A percentile compares a stretch with the other conserved stretches of the same genome.
phyloP scores from a whole-genome alignment of 2,113 vertebrate genomes.

The Origma solitaria region DNA sequence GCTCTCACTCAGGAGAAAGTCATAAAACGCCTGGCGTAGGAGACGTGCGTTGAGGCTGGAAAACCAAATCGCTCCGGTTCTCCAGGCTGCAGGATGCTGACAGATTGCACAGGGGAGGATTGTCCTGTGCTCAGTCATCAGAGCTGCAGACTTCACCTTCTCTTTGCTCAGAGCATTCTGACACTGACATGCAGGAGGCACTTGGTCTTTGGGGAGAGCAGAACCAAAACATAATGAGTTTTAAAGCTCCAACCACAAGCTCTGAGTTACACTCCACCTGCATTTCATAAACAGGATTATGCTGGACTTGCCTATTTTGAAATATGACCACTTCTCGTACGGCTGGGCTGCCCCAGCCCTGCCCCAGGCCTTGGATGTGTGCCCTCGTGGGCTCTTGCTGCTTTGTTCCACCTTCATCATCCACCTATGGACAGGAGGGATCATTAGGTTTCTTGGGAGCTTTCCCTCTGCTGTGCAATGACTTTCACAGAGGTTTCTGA shows the following conservation, averaged over 20 bases:
- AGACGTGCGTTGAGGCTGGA: not conserved
- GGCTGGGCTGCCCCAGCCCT: not conserved
- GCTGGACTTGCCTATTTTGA: constrained; percentile 50
- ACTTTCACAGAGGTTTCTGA: not conserved
- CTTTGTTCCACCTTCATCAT: constrained; percentile 1
- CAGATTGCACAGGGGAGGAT: not conserved
- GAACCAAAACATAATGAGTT: constrained; percentile 7
- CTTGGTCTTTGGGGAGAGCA: not conserved
- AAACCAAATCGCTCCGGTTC: not conserved
- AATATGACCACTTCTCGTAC: constrained; percentile 15
- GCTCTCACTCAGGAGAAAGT: not conserved
- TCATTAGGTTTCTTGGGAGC: not conserved
- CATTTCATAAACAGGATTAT: constrained; percentile 58
- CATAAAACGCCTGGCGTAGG: not conserved
- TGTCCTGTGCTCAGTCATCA: not conserved
- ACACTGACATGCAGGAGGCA: not conserved
- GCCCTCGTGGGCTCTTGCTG: not conserved
- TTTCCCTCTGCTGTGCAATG: not conserved
- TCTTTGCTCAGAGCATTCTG: not conserved
- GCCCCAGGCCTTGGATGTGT: constrained; percentile 39
- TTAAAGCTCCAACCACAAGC: constrained; percentile 41
- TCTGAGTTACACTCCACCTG: constrained; percentile 50
- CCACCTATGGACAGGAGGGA: not conserved
- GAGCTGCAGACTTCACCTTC: not conserved
- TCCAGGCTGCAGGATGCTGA: not conserved